Base-by-base conservation (phyloP, 92 coral and sea anemone genomes). In the Phymanthus crucifer region DNA sequence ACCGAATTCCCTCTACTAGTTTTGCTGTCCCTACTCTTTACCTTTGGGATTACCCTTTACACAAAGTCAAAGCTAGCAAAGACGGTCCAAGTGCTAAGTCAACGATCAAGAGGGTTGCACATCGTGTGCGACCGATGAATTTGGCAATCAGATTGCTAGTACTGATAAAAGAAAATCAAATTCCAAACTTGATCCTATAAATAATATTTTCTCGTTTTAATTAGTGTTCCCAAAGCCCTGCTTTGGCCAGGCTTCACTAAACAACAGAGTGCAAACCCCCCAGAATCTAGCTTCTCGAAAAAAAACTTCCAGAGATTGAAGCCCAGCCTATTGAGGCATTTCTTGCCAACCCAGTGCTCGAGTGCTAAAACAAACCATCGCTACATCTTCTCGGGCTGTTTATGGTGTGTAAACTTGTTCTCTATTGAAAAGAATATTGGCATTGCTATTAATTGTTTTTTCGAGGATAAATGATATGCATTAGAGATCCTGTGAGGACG, bases 401-500 rank as follows among this genome's bases (percentile, higher is more conserved):
- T 91, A 86, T 90, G 89, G 86, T 87, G 87, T 87, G 79, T 78
- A 86, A 91, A 87, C 83, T 89, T 83, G 90, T 83, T 77, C 85
- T 67, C 65, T 84, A 71, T 86, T 83, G 78, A 81, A 83, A 81
- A 78, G 87, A 89, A 83, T 87, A 91, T 86, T 89, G 83, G 84
- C 85, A 86, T 76, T 75, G 90, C 78, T 79, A 89, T 86, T 88
- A 87, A 72, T 61, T 67, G 72, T 73, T 82, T 69, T 83, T 86
- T 83, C 64, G 83, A 72, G 78, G 76, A 83, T 84, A 86, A 89
- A 86, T 86, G 87, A 89, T 80, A 85, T 89, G 83, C 70, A 83
- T 89, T 89, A 83, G 84, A 83, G 77, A 61, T 52, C 32, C 29
- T 37, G 48, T n/a, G 35, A 24, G 32, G 68, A 34, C 9, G 72